These are phyloP conservation scores for Ennomos quercinarius DNA, from an alignment of 2,888 invertebrate genomes.

Conservation along the genomic window DNA sequence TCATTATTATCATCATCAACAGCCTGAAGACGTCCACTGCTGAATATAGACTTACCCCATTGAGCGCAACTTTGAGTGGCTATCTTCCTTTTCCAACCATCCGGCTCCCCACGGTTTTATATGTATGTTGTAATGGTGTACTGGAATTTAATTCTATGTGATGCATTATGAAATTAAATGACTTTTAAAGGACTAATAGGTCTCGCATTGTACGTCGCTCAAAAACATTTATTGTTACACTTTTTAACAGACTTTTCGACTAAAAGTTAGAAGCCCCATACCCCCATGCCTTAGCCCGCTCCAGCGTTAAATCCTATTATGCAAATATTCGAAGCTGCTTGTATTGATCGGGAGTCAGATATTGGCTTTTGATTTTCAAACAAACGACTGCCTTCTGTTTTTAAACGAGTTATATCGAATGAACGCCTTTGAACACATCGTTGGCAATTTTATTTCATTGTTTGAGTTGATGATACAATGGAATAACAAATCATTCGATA, in stretches of 20 bases:
- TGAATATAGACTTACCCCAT: no score
- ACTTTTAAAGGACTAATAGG: no score
- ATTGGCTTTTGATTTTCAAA: constrained; percentile 82
- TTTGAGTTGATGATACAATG: constrained; percentile 3
- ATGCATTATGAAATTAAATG: no score
- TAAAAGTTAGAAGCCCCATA: background rate
- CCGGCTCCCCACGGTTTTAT: no score
- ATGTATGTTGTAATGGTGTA: no score
- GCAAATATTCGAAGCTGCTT: constrained; percentile 78
- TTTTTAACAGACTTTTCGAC: background rate
- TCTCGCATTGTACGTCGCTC: no score
- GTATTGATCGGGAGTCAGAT: constrained; percentile 73
- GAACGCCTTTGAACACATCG: constrained; percentile 28
- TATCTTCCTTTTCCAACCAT: no score
- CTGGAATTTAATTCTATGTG: no score
- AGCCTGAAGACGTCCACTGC: no score
- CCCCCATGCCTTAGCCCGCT: background rate
- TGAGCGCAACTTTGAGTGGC: no score
- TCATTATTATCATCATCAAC: no score
- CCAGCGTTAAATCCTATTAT: constrained; percentile 72
- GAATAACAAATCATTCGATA: no score
- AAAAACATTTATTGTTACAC: background rate
- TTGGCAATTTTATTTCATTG: constrained; percentile 4
- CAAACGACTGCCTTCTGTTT: constrained; percentile 73
- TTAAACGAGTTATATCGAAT: constrained; percentile 62